Conservation (phyloP, 2,113 vertebrate genomes). For the Tauraco erythrolophus region DNA sequence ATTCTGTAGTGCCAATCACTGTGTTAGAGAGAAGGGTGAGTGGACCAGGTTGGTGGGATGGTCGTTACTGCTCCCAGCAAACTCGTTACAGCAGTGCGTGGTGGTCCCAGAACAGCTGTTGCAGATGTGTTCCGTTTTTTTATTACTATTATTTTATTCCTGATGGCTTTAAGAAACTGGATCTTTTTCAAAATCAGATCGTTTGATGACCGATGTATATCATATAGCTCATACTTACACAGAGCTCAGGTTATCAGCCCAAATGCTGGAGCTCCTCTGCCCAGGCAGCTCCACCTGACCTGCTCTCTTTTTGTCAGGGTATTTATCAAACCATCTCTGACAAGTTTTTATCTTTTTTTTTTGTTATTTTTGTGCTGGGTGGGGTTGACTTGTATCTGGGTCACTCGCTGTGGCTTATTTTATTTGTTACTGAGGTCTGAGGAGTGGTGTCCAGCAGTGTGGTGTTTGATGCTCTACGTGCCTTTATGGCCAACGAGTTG, state of each 20-base stretch:
- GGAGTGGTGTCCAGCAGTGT: background rate
- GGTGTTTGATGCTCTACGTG: background rate
- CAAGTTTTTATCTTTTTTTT: background rate
- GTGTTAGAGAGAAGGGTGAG: background rate
- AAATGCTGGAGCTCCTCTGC: background rate
- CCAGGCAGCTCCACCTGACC: background rate
- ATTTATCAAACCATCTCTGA: background rate
- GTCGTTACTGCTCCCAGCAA: background rate
- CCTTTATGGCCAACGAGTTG: rapidly evolving
- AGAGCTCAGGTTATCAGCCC: background rate
- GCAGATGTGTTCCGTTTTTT: background rate
- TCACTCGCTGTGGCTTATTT: background rate
- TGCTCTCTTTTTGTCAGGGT: background rate
- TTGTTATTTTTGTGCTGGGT: background rate
- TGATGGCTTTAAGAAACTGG: background rate
- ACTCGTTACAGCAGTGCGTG: background rate
- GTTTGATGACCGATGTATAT: background rate
- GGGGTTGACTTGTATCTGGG: background rate
- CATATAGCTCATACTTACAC: background rate
- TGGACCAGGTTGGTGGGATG: background rate
- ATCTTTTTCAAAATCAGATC: background rate
- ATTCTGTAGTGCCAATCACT: no score
- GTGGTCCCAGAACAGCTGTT: background rate
- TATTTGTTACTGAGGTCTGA: background rate
- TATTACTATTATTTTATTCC: background rate